These are phyloP conservation scores for Tetrao urogallus DNA, from an alignment of 2,113 vertebrate species.

Conservation along the genomic window DNA sequence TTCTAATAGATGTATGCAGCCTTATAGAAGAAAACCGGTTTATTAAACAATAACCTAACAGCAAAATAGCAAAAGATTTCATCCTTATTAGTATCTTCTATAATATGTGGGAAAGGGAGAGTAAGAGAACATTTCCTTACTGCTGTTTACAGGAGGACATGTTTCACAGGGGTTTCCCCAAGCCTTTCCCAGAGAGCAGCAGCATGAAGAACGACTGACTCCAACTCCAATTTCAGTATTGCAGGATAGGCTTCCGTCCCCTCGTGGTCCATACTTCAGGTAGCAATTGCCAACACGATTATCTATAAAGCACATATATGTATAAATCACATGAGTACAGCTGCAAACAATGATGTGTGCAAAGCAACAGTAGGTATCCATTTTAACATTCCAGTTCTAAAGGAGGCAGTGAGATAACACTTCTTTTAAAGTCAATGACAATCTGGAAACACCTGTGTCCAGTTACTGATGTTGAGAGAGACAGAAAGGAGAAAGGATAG, in stretches of 20 bases:
- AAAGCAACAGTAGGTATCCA: background rate
- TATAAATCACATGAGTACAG: conserved; percentile 41
- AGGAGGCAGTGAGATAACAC: background rate
- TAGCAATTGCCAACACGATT: conserved; percentile 86
- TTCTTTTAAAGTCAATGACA: background rate
- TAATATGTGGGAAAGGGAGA: background rate
- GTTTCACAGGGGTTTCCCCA: conserved; percentile 89
- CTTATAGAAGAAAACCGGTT: background rate
- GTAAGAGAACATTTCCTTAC: conserved; percentile 72
- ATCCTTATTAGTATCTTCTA: background rate
- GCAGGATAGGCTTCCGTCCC: conserved; percentile 80
- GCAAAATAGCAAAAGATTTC: background rate
- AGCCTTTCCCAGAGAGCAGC: conserved; percentile 84
- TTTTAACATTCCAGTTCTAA: background rate
- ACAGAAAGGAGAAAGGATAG: background rate
- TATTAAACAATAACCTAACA: background rate
- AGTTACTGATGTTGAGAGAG: background rate
- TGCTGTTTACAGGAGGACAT: conserved; percentile 84
- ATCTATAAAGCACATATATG: conserved; percentile 65
- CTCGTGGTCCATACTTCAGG: conserved; percentile 79
- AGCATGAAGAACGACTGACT: conserved; percentile 87
- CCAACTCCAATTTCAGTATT: conserved; percentile 85
- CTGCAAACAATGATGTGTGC: background rate
- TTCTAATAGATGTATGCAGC: background rate
- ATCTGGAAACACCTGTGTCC: background rate